phyloP scores from a whole-genome alignment of 2,888 invertebrate genomes.

The Microchrysa polita region DNA sequence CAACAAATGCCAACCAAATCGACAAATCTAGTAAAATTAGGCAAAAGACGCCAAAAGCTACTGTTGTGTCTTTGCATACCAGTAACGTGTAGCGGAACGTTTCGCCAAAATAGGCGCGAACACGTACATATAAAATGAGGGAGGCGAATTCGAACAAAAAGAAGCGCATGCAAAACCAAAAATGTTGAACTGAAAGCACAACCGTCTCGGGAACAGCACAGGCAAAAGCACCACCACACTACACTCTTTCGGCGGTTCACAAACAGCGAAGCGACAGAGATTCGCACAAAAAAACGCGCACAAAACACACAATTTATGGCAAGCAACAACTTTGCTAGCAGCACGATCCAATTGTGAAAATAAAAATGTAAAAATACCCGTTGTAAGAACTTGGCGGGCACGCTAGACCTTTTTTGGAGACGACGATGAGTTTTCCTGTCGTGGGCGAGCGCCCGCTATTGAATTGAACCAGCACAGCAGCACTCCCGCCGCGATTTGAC shows the following conservation, averaged over 20 bases:
- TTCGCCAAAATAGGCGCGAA: conserved; percentile 27
- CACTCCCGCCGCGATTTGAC: background rate
- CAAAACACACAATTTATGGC: background rate
- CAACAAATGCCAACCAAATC: background rate
- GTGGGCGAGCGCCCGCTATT: conserved; percentile 30
- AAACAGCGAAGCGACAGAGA: conserved; percentile 3
- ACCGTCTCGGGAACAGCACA: background rate
- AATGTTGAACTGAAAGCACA: conserved; percentile 5
- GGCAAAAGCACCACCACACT: background rate
- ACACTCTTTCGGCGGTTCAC: background rate
- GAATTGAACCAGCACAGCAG: background rate
- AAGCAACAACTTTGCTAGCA: background rate
- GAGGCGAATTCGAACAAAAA: conserved; percentile 4
- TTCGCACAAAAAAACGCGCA: background rate
- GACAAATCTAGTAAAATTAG: conserved; percentile 1
- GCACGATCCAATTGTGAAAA: background rate
- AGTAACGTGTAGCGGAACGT: background rate
- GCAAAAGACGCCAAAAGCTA: background rate
- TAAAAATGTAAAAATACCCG: conserved; percentile 2
- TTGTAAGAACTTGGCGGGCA: background rate
- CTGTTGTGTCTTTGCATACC: background rate
- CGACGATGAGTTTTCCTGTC: conserved; percentile 22
- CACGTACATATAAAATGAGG: background rate
- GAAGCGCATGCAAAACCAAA: conserved; percentile 1
- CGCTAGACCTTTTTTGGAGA: conserved; percentile 28